Evolutionary conservation across 2,888 invertebrate species (phyloP), one percentile per base, ranked within the genome.

Genomic region (Lepidochrysops patricia): DNA sequence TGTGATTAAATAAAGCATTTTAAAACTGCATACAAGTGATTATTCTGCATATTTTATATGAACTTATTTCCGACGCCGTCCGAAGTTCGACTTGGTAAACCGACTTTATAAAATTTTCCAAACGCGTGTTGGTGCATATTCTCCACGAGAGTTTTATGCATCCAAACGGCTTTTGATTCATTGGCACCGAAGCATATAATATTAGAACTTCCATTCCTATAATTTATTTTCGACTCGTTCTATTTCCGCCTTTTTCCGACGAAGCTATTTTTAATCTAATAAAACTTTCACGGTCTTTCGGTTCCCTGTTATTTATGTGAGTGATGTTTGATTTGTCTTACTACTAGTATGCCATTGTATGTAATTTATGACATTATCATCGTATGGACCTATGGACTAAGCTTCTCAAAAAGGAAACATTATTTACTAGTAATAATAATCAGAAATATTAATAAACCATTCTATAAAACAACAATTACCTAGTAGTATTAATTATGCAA

Each of bases 81-180:
- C 43, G 13, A 13, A 50, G 26, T 50, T n/a, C n/a, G 26, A 26
- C 25, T 26, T 43, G n/a, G 2, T 50, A 50, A 50, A 13, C 50
- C 26, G 54, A 32, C 29, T 54, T 54, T 32, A 13, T 0, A 54
- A 32, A 54, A 19, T 54, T 32, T 32, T 19, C 32, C 54, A 29
- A 27, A 29, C 52, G 52, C 9, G 27, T 52, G 27, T 27, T 52
- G 32, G 27, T 52, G 27, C 54, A 29, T 19, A 54, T 37, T 37
- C 52, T 29, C 12, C 12, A 19, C 9, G 15, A 19, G 54, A 54
- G 32, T 19, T 54, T 32, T 19, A 7, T 29, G 19, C 19, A 32
- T 32, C 9, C 32, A 15, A 54, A 29, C 32, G 54, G 29, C 32
- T 54, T 54, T 32, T 54, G 54, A 54, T 54, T 54, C 54, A 54